Evolutionary conservation across 2,888 invertebrate genomes (phyloP).

Genomic region (Notodonta dromedarius): DNA sequence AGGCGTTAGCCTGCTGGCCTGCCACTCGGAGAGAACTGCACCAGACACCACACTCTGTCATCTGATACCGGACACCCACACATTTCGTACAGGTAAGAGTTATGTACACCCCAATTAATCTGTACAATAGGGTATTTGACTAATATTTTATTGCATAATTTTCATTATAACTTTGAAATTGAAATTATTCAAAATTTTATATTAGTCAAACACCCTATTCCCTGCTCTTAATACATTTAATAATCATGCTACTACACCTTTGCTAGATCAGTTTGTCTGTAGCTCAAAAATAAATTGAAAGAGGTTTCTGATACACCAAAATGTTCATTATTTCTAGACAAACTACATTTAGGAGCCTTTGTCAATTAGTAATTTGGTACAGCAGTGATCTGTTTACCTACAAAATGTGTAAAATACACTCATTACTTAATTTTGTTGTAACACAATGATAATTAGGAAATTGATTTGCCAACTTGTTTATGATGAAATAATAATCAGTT

Average conservation of each 20-base stretch:
- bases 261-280: no score
- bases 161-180: no score
- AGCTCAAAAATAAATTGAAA: no score
- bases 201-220: no score
- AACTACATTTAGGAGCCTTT: constrained; percentile 4
- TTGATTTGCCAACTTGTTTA: constrained; percentile 20
- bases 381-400: constrained; percentile 23
- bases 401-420: constrained; percentile 20
- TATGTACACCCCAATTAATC: not conserved
- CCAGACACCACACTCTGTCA: constrained; percentile 63
- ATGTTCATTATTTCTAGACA: no score
- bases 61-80: constrained; percentile 71
- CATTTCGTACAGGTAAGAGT: constrained; percentile 57
- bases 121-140: no score
- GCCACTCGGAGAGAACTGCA: constrained; percentile 69
- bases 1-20: constrained; percentile 79
- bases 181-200: no score
- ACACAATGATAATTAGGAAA: constrained; percentile 15
- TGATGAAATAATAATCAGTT: constrained; percentile 33
- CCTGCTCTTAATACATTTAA: no score
- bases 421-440: constrained; percentile 21
- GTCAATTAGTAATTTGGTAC: constrained; percentile 15
- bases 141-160: no score
- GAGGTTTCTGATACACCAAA: no score
- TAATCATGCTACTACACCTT: no score